phyloP scores from a whole-genome alignment of 2,888 invertebrate species.

The Dysmachus trigonus region DNA sequence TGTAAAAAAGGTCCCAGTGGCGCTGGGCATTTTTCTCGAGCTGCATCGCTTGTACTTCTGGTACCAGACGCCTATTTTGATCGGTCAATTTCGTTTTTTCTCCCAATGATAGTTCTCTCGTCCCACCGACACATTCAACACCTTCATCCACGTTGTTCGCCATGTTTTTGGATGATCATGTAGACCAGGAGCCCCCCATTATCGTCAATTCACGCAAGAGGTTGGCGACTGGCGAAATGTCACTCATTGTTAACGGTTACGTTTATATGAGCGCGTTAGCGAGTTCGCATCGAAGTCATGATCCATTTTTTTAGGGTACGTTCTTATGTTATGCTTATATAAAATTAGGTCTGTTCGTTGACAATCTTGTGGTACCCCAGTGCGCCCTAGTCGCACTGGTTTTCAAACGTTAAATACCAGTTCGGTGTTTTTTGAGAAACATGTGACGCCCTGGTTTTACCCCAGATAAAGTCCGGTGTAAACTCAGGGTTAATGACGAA shows the following conservation, averaged over 20 bases:
- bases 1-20: constrained; percentile 97
- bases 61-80: constrained; percentile 76
- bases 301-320: no score
- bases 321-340: no score
- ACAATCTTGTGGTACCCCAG: no score
- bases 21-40: constrained; percentile 85
- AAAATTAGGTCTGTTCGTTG: no score
- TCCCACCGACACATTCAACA: background rate
- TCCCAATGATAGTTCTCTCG: constrained; percentile 56
- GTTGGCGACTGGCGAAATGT: background rate
- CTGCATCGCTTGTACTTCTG: constrained; percentile 78
- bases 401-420: no score
- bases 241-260: background rate
- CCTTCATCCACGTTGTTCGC: background rate
- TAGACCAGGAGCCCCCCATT: background rate
- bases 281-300: no score
- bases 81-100: constrained; percentile 71
- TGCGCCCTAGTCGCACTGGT: no score
- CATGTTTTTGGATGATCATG: background rate
- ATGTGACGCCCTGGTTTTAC: no score
- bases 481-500: no score
- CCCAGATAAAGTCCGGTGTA: no score
- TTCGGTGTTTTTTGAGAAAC: no score
- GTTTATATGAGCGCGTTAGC: background rate
- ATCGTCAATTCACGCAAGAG: background rate